A percentile compares a stretch with the other conserved stretches of the same genome.
Conservation (phyloP, 2,113 vertebrate genomes). For the Hoplias malabaricus region DNA sequence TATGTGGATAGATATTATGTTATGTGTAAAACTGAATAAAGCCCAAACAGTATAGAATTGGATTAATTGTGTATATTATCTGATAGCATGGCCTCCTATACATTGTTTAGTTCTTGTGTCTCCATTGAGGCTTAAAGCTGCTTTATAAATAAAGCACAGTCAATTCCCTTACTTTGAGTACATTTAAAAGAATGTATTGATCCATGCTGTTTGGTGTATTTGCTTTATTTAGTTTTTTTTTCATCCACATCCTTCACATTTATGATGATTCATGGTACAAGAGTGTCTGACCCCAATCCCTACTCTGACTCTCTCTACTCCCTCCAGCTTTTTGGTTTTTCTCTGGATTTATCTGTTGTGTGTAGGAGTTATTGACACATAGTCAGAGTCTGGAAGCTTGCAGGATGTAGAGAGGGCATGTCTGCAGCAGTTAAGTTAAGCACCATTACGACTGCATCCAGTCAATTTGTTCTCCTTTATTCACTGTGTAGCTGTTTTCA, state of each 20-base stretch:
- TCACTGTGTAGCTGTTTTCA: conserved; percentile 35
- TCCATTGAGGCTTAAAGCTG: neutral
- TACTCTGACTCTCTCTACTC: neutral
- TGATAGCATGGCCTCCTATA: no score
- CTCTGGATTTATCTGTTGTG: neutral
- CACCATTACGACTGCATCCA: conserved; percentile 17
- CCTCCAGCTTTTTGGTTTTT: neutral
- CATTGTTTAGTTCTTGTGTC: no score
- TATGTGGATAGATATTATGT: no score
- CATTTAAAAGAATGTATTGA: neutral
- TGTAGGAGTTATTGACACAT: conserved; percentile 32
- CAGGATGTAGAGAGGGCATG: conserved; percentile 5
- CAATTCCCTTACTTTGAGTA: neutral
- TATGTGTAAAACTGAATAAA: no score
- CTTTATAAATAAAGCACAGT: neutral
- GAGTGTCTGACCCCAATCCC: conserved; percentile 15
- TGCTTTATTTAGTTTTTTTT: neutral
- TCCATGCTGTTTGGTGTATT: neutral
- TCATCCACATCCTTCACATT: neutral
- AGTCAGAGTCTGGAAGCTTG: conserved; percentile 31
- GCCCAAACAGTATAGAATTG: no score
- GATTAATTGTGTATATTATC: no score
- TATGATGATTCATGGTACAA: neutral
- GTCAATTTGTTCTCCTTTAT: conserved; percentile 44
- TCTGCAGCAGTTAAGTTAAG: conserved; percentile 1